A percentile compares a stretch with the other conserved stretches of the same genome.
phyloP scores from a whole-genome alignment of 2,888 invertebrate genomes.

The Thyatira batis region DNA sequence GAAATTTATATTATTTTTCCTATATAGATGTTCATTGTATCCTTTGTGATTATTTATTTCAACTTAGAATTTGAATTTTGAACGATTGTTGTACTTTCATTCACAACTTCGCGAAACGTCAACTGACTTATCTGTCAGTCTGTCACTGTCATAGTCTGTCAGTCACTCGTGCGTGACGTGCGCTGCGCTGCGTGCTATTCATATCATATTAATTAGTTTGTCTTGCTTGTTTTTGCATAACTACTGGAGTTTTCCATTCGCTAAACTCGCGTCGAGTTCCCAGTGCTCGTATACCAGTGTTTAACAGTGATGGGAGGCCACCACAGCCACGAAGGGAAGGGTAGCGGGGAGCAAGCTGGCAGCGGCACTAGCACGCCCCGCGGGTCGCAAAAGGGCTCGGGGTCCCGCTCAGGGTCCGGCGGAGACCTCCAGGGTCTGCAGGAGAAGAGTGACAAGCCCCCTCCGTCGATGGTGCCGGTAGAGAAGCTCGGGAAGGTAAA shows the following conservation, averaged over 20 bases:
- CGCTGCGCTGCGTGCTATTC: neutral
- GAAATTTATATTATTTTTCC: too few species aligned
- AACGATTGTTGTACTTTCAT: too few species aligned
- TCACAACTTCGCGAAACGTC: neutral
- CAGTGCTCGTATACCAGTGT: conserved; percentile 12
- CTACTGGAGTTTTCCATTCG: conserved; percentile 13
- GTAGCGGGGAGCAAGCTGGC: conserved; percentile 50
- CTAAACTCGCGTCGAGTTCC: conserved; percentile 2
- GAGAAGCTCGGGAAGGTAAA: conserved; percentile 89
- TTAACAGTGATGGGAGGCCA: conserved; percentile 61
- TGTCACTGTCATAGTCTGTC: neutral
- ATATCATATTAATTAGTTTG: neutral
- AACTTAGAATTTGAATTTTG: too few species aligned
- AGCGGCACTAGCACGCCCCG: conserved; percentile 67
- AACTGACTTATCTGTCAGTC: neutral
- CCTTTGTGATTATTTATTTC: too few species aligned
- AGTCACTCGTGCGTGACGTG: neutral
- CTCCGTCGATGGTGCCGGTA: conserved; percentile 86
- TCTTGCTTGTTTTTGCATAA: conserved; percentile 11
- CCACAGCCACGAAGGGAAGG: conserved; percentile 62
- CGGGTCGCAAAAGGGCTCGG: conserved; percentile 72
- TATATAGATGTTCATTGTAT: too few species aligned
- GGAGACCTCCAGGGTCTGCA: conserved; percentile 85
- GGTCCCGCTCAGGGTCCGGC: conserved; percentile 84
- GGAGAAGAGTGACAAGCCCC: conserved; percentile 72